phyloP scores from a whole-genome alignment of 2,888 invertebrate species.

The Erebia epiphron region DNA sequence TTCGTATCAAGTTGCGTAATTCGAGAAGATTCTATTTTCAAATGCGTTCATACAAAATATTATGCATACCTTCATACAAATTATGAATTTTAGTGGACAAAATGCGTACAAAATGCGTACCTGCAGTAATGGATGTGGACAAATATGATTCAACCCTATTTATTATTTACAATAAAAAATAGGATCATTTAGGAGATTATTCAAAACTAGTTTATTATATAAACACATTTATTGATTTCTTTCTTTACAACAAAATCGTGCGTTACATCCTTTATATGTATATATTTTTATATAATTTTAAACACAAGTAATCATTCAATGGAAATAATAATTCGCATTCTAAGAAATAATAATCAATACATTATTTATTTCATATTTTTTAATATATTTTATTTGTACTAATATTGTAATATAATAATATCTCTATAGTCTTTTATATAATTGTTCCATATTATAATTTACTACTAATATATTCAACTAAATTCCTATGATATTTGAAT shows the following conservation, averaged over 20 bases:
- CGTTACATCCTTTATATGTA: conserved; percentile 30
- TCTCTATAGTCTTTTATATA: conserved; percentile 37
- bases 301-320: conserved; percentile 45
- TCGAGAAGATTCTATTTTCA: too few relatives aligned
- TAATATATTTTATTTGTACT: background rate
- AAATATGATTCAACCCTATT: too few relatives aligned
- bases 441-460: conserved; percentile 20
- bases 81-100: too few relatives aligned
- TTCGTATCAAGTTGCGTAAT: too few relatives aligned
- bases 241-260: conserved; percentile 35
- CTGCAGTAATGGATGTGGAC: too few relatives aligned
- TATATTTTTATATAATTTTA: conserved; percentile 38
- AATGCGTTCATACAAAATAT: too few relatives aligned
- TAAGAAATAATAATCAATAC: background rate
- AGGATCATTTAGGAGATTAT: background rate
- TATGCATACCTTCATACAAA: too few relatives aligned
- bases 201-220: conserved; percentile 14
- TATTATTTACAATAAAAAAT: too few relatives aligned
- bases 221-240: conserved; percentile 36
- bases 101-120: too few relatives aligned
- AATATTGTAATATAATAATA: background rate
- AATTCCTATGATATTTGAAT: background rate
- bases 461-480: conserved; percentile 21
- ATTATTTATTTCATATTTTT: background rate
- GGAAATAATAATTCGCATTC: conserved; percentile 13